phyloP scores from a whole-genome alignment of 2,113 vertebrate species.

The Melospiza georgiana region DNA sequence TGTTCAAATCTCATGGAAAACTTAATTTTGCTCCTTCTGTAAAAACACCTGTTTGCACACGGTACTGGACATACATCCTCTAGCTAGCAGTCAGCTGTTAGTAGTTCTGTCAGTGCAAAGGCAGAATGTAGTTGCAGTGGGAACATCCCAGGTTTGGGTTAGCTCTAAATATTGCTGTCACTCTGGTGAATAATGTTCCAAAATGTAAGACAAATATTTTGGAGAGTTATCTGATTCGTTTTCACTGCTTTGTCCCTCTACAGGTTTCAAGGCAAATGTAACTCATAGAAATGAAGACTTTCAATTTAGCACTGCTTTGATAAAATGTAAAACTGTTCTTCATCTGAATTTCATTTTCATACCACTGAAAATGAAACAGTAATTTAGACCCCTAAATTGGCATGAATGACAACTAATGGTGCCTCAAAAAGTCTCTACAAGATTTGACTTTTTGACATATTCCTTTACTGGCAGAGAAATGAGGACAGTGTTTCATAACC shows the following conservation, averaged over 20 bases:
- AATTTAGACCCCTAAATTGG: background rate
- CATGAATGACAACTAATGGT: background rate
- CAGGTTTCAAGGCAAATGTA: background rate
- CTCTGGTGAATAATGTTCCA: background rate
- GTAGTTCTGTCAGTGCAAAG: background rate
- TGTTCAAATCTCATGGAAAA: background rate
- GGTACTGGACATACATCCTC: background rate
- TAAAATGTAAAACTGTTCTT: background rate
- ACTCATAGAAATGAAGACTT: background rate
- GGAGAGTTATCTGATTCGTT: background rate
- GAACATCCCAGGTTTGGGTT: background rate
- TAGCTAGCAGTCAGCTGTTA: background rate
- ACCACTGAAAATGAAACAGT: background rate
- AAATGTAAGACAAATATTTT: background rate
- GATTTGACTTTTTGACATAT: background rate
- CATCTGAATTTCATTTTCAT: background rate
- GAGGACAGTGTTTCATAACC: background rate
- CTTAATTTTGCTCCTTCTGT: background rate
- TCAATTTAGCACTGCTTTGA: background rate
- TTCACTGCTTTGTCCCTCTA: background rate
- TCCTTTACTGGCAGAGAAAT: background rate
- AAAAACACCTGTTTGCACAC: slow-evolving; percentile 18
- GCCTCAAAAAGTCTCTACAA: background rate
- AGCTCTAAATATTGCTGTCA: background rate
- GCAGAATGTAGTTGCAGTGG: background rate